Evolutionary conservation across 2,888 invertebrate genomes (phyloP).

Genomic region (Himalopsyche anomala): DNA sequence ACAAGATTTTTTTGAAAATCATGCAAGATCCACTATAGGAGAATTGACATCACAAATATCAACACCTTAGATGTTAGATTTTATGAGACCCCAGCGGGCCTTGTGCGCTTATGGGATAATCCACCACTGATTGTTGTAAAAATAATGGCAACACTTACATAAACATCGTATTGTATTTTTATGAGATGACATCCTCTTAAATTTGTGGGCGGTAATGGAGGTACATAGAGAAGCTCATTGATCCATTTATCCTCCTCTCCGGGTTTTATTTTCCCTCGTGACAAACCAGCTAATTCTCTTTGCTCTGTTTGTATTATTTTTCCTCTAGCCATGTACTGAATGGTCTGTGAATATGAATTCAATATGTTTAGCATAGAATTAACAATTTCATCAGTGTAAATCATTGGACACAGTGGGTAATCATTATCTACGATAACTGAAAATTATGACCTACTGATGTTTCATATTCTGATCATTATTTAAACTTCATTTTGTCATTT

Average conservation of each 20-base stretch:
- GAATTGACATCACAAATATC: too few species aligned
- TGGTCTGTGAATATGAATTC: constrained; percentile 78
- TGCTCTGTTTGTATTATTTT: constrained; percentile 92
- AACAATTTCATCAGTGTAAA: too few species aligned
- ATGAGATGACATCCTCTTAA: constrained; percentile 95
- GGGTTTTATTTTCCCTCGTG: constrained; percentile 88
- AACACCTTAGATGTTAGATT: too few species aligned
- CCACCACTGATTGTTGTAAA: neutral
- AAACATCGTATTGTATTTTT: constrained; percentile 94
- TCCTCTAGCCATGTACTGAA: constrained; percentile 91
- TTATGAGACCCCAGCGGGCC: too few species aligned
- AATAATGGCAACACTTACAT: constrained; percentile 79
- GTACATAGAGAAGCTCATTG: constrained; percentile 92
- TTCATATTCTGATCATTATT: too few species aligned
- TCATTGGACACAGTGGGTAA: too few species aligned
- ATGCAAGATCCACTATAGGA: too few species aligned
- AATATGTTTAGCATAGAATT: too few species aligned
- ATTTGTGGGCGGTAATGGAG: constrained; percentile 95
- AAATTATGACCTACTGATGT: too few species aligned
- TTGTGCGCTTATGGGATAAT: too few species aligned
- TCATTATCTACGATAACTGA: too few species aligned
- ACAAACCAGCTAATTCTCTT: constrained; percentile 87
- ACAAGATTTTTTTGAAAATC: too few species aligned
- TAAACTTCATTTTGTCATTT: neutral
- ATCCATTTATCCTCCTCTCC: constrained; percentile 91